phyloP scores from a whole-genome alignment of 2,888 invertebrate species.

The Chalcis sispes region DNA sequence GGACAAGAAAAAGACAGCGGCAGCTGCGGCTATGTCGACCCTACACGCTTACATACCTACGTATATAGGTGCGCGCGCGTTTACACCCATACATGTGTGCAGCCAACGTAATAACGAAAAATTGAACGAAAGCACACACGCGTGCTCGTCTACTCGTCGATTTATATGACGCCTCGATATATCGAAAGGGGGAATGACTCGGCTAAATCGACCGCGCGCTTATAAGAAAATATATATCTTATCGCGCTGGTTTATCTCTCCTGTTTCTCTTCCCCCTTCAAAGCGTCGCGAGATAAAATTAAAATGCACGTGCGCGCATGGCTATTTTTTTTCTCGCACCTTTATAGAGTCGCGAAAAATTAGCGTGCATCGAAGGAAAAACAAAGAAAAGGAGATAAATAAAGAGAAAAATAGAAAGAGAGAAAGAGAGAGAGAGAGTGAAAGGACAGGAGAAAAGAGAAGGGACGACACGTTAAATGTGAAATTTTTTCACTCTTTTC shows the following conservation, averaged over 20 bases:
- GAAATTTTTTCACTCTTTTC: too few relatives aligned
- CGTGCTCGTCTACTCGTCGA: neutral
- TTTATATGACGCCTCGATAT: too few relatives aligned
- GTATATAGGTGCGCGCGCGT: neutral
- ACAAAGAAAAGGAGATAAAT: neutral
- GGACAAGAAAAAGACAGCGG: conserved; percentile 53
- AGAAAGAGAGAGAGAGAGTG: neutral
- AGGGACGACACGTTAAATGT: too few relatives aligned
- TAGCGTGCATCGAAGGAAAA: neutral
- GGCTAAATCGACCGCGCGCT: conserved; percentile 25
- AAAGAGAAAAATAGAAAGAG: neutral
- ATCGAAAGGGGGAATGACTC: conserved; percentile 22
- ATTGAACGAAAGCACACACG: conserved; percentile 32
- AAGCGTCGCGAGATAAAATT: too few relatives aligned
- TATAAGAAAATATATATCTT: conserved; percentile 13
- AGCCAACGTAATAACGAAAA: conserved; percentile 17
- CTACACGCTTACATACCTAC: neutral
- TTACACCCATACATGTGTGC: neutral
- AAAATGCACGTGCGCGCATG: neutral
- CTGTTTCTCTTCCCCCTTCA: neutral
- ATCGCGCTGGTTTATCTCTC: conserved; percentile 24
- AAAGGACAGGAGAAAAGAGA: neutral
- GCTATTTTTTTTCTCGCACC: conserved; percentile 17
- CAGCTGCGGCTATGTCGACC: conserved; percentile 59
- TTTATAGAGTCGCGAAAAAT: conserved; percentile 12